A percentile compares a stretch with the other conserved stretches of the same genome.
phyloP scores from a whole-genome alignment of 2,113 vertebrate genomes.

The Acrocephalus arundinaceus region DNA sequence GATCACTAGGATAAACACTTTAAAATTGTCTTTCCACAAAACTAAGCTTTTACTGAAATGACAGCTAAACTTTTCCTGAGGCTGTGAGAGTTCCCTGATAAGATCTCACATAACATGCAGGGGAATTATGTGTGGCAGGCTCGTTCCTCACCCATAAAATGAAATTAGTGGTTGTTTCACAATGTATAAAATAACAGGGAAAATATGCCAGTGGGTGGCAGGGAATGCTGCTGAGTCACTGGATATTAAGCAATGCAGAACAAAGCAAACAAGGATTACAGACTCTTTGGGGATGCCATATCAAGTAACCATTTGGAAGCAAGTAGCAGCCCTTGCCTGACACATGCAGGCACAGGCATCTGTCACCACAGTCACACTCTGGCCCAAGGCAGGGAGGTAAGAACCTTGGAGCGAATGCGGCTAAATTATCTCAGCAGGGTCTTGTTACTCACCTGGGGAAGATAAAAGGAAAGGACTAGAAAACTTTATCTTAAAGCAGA shows the following conservation, averaged over 20 bases:
- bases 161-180: not conserved
- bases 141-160: not conserved
- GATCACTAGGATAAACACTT: not conserved
- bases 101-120: not conserved
- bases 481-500: not conserved
- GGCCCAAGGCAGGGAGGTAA: not conserved
- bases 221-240: constrained; percentile 18
- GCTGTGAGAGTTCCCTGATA: not conserved
- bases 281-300: not conserved
- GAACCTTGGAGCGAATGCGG: not conserved
- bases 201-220: not conserved
- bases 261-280: not conserved
- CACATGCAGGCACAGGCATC: not conserved
- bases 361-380: not conserved
- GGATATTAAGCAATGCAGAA: not conserved
- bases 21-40: not conserved
- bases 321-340: not conserved
- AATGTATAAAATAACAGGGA: not conserved
- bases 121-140: not conserved
- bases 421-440: not conserved
- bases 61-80: not conserved
- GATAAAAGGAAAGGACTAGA: not conserved
- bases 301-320: not conserved
- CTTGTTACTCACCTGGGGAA: not conserved
- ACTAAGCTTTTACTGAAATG: not conserved